These are phyloP conservation scores for Portunus trituberculatus DNA, from an alignment of 1,140 invertebrate species.

Conservation along the genomic window DNA sequence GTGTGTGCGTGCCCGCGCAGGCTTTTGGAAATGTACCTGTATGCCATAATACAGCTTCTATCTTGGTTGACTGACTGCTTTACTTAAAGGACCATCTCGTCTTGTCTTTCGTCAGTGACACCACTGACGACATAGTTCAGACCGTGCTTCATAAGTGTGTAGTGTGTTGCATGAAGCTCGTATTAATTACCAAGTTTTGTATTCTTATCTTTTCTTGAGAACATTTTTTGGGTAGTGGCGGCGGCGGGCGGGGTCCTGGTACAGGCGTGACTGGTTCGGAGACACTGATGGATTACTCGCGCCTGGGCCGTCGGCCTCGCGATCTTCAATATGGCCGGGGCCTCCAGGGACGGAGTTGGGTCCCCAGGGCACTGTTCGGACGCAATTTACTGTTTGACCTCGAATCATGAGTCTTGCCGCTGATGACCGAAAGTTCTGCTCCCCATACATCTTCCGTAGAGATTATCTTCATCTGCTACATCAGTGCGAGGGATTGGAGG, in stretches of 20 bases:
- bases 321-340: conserved; percentile 73
- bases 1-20: too few species aligned
- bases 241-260: conserved; percentile 39
- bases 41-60: not conserved
- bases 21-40: not conserved
- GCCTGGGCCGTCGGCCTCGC: conserved; percentile 67
- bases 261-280: conserved; percentile 65
- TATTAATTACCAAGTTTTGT: not conserved
- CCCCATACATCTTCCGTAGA: not conserved
- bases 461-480: not conserved
- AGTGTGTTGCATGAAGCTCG: not conserved
- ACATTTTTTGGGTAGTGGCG: not conserved
- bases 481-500: not conserved
- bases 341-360: conserved; percentile 63
- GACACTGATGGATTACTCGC: conserved; percentile 71
- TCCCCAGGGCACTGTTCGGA: conserved; percentile 62
- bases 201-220: not conserved
- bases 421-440: not conserved
- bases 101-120: not conserved
- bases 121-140: not conserved
- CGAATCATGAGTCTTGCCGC: not conserved
- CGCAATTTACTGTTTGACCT: not conserved
- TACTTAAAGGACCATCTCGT: not conserved
- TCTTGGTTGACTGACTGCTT: not conserved
- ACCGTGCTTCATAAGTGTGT: not conserved